phyloP scores from a whole-genome alignment of 2,113 vertebrate species.

The Prunella himalayana region DNA sequence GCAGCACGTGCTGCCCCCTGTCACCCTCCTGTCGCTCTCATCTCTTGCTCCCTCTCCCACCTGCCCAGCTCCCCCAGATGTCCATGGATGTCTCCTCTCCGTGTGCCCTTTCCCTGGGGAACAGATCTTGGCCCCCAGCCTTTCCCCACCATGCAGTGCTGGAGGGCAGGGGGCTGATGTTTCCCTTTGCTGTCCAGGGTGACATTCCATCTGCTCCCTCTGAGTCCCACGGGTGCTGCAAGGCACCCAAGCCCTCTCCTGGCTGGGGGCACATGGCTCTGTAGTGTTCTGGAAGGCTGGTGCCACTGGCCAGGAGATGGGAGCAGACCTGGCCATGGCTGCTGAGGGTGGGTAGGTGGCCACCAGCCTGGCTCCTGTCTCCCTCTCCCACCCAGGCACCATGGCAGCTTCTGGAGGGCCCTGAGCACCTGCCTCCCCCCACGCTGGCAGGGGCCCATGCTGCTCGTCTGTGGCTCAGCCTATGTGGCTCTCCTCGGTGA shows the following conservation, averaged over 20 bases:
- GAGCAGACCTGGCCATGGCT: background rate
- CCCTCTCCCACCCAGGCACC: constrained; percentile 42
- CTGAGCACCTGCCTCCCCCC: constrained; percentile 30
- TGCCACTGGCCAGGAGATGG: background rate
- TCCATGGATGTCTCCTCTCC: background rate
- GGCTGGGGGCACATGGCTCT: background rate
- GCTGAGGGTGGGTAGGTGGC: fast-evolving
- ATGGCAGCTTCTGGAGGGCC: constrained; percentile 35
- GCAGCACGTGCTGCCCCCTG: background rate
- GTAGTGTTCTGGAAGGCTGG: background rate
- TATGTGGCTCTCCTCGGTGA: background rate
- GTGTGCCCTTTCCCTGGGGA: background rate
- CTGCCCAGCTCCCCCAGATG: fast-evolving
- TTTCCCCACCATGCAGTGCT: background rate
- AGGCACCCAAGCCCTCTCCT: background rate
- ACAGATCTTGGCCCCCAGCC: background rate
- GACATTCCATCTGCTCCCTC: background rate
- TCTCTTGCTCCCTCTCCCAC: background rate
- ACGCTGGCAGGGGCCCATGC: background rate
- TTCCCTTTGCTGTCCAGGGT: background rate
- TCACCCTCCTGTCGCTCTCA: background rate
- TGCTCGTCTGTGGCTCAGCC: constrained; percentile 31
- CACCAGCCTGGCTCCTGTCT: background rate
- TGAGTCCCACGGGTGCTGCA: background rate
- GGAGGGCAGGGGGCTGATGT: background rate